Evolutionary conservation across 2,888 invertebrate species (phyloP), one percentile per base, ranked within the genome.

Genomic region (Parthenolecanium corni): DNA sequence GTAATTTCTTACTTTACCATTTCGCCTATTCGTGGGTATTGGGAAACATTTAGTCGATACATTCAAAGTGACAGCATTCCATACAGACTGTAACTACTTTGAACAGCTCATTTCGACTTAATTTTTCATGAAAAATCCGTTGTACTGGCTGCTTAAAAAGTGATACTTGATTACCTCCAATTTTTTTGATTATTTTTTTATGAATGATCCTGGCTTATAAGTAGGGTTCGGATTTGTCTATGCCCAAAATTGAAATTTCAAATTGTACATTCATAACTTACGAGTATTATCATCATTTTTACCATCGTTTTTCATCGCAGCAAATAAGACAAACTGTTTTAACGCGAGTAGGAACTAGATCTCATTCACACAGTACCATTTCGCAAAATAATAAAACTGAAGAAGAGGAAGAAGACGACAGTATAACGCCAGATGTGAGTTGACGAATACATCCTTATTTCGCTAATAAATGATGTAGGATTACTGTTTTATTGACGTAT

Each of bases 321-420:
- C 91, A 91, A 75, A 88, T 92, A 68, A 81, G 91, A 40, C 89
- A 91, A 73, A 89, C 91, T 16, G 89, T 87, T 14, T 74, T 92
- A 68, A 90, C 89, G 44, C 81, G 91, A 53, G 86, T 86, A 16
- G 75, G 75, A 63, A 79, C 81, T 66, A 77, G 79, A 64, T 76
- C 80, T 5, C 68, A 68, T 12, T 64, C 65, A 6, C 66, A 61
- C 23, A 66, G 40, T 36, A 53, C 51, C 11, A 24, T 65, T 56
- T 57, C 46, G 58, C 58, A 40, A 44, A 64, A 61, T 58, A 69
- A 47, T 40, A 49, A 51, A 38, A 49, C 47, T n/a, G 61, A 61
- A 61, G 61, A 70, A 64, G 68, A 69, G 16, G 71, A 69, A 66
- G 69, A 71, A 56, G 70, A 70, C 64, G 67, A 70, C 57, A 66